phyloP scores from a whole-genome alignment of 2,797 vertebrate genomes.

The Borostomias antarcticus region DNA sequence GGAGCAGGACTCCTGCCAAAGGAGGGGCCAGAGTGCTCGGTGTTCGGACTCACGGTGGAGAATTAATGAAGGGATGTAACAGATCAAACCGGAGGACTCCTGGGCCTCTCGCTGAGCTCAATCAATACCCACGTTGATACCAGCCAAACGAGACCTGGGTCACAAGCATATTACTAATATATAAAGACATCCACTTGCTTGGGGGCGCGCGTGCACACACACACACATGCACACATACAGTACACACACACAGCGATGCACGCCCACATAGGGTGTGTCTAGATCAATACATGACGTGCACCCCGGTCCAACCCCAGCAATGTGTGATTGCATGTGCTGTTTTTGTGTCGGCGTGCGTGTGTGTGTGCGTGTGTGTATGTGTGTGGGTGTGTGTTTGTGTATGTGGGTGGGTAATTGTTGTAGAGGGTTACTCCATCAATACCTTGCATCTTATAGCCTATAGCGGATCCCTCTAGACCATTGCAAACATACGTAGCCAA shows the following conservation, averaged over 20 bases:
- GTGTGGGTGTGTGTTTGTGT: not conserved
- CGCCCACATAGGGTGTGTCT: not conserved
- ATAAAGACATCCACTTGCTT: constrained; percentile 39
- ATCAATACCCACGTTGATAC: constrained; percentile 65
- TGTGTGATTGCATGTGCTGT: not conserved
- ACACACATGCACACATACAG: constrained; percentile 8
- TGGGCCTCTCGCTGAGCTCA: constrained; percentile 54
- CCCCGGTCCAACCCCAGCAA: too few relatives aligned
- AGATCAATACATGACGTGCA: too few relatives aligned
- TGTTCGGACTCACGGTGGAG: constrained; percentile 57
- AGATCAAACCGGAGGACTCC: constrained; percentile 67
- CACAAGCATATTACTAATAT: constrained; percentile 50
- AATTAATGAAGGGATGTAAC: constrained; percentile 69
- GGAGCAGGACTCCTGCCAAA: constrained; percentile 58
- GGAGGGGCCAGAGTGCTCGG: constrained; percentile 52
- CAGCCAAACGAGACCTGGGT: constrained; percentile 52
- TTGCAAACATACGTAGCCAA: constrained; percentile 53
- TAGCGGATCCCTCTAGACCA: constrained; percentile 56
- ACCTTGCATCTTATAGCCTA: constrained; percentile 45
- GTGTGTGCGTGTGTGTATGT: not conserved
- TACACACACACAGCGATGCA: not conserved
- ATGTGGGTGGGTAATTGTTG: constrained; percentile 21
- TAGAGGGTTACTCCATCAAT: constrained; percentile 26
- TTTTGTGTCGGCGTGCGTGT: not conserved
- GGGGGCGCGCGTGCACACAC: not conserved